Evolutionary conservation across 2,113 vertebrate species (phyloP).

Genomic region (Platichthys flesus): DNA sequence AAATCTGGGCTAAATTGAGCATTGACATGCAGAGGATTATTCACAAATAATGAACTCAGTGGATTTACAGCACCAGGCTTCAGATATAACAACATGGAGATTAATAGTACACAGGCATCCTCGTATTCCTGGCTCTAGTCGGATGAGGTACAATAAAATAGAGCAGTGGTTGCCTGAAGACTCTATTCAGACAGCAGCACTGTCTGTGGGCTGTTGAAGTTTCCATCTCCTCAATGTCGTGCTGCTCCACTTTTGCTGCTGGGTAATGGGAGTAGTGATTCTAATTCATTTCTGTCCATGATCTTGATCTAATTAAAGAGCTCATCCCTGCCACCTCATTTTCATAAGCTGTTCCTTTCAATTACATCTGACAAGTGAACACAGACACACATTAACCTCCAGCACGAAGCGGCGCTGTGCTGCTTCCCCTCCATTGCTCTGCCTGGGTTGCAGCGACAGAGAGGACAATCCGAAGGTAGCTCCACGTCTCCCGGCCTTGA

Average conservation of each 20-base stretch:
- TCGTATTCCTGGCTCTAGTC: slow-evolving; percentile 12
- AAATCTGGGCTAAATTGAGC: slow-evolving; percentile 35
- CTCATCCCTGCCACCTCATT: slow-evolving; percentile 76
- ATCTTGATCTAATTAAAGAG: slow-evolving; percentile 81
- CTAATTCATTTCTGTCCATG: slow-evolving; percentile 74
- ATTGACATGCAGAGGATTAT: slow-evolving; percentile 36
- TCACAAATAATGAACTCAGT: slow-evolving; percentile 36
- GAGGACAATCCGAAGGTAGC: slow-evolving; percentile 41
- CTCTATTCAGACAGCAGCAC: slow-evolving; percentile 11
- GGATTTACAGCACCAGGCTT: slow-evolving; percentile 30
- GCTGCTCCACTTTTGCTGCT: slow-evolving; percentile 63
- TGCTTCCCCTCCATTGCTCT: slow-evolving; percentile 13
- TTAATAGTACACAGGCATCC: not conserved
- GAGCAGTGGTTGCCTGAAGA: slow-evolving; percentile 9
- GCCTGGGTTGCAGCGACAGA: slow-evolving; percentile 49
- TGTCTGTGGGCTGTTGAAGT: slow-evolving; percentile 46
- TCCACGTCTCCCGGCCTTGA: slow-evolving; percentile 20
- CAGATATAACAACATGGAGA: slow-evolving; percentile 2
- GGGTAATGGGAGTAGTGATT: slow-evolving; percentile 71
- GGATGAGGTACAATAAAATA: slow-evolving; percentile 11
- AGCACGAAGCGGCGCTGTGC: slow-evolving; percentile 56
- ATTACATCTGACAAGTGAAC: slow-evolving; percentile 78
- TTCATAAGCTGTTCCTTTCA: slow-evolving; percentile 79
- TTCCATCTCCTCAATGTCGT: slow-evolving; percentile 42
- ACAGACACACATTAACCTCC: slow-evolving; percentile 75